Percentiles rank a stretch among this genome's conserved stretches.
phyloP scores from a whole-genome alignment of 1,140 invertebrate genomes.

The Calosoma granatense region DNA sequence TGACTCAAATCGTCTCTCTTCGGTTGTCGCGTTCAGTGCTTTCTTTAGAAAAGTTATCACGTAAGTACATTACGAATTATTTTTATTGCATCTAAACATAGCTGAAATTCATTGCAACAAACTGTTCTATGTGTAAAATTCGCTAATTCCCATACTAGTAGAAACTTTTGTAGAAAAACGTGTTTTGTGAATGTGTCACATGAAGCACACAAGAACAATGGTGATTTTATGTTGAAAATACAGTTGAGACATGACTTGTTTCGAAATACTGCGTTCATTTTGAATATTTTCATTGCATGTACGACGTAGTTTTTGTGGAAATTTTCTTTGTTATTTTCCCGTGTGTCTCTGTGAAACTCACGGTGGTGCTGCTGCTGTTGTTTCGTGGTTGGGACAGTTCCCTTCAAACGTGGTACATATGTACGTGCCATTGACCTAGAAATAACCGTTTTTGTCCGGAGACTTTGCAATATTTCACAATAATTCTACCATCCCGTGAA shows the following conservation, averaged over 20 bases:
- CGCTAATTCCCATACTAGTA: too few species aligned
- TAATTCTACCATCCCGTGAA: too few species aligned
- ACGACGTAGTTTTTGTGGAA: too few species aligned
- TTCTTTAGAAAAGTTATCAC: conserved; percentile 6
- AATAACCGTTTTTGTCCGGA: too few species aligned
- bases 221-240: background rate
- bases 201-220: background rate
- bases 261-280: too few species aligned
- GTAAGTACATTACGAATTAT: conserved; percentile 2
- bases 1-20: background rate
- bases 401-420: background rate
- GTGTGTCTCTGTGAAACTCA: background rate
- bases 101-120: too few species aligned
- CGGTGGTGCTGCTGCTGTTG: background rate
- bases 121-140: too few species aligned
- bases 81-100: background rate
- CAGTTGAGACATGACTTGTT: too few species aligned
- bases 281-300: too few species aligned
- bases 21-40: conserved; percentile 1
- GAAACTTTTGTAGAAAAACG: too few species aligned
- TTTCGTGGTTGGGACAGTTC: too few species aligned
- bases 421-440: background rate
- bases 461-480: too few species aligned
- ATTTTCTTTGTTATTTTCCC: background rate
- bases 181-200: background rate